Evolutionary conservation across 2,113 vertebrate species (phyloP).

Genomic region (Sphyrna mokarran): DNA sequence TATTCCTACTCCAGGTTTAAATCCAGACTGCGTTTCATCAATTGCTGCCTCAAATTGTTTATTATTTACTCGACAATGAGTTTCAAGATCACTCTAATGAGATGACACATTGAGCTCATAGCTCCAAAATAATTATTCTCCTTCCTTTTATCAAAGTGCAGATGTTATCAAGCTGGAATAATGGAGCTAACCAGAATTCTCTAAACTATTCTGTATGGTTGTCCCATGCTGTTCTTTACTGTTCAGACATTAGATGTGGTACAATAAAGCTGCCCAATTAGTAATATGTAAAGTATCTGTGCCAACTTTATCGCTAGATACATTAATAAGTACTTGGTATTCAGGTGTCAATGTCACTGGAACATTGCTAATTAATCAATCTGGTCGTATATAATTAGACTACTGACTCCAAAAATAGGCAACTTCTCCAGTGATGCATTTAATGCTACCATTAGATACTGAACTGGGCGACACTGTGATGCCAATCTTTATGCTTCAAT

Average conservation of each 20-base stretch:
- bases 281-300: neutral
- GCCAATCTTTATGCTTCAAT: neutral
- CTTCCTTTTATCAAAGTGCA: neutral
- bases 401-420: neutral
- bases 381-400: neutral
- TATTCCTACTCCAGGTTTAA: neutral
- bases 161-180: no score
- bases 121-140: neutral
- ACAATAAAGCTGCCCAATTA: no score
- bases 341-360: neutral
- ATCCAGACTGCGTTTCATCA: neutral
- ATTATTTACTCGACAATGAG: neutral
- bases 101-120: neutral
- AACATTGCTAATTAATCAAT: neutral
- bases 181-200: neutral
- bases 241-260: neutral
- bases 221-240: neutral
- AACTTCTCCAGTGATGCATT: neutral
- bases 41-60: neutral
- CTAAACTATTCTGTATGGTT: neutral
- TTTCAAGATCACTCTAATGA: neutral
- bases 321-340: neutral
- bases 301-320: neutral
- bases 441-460: neutral
- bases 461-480: neutral